Conservation (phyloP, 2,113 vertebrate species). For the Holacanthus passer region DNA sequence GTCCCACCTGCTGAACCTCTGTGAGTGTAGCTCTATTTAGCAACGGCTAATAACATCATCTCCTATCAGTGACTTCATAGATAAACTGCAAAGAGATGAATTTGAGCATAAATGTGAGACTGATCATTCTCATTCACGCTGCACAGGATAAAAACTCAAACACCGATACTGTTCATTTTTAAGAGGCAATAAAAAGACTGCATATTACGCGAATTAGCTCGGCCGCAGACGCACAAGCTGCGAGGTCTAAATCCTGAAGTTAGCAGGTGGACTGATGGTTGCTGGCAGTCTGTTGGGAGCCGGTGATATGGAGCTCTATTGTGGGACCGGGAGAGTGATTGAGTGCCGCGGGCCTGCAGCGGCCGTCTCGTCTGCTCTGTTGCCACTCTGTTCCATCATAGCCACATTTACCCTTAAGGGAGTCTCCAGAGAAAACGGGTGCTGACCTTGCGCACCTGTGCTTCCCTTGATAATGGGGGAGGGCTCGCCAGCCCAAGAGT, state of each 20-base stretch:
- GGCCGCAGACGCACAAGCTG: constrained; percentile 13
- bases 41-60: background rate
- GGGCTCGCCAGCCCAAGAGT: constrained; percentile 43
- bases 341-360: constrained; percentile 80
- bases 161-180: background rate
- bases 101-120: background rate
- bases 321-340: constrained; percentile 80
- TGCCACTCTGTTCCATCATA: constrained; percentile 83
- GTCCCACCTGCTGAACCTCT: background rate
- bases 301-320: constrained; percentile 54
- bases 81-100: background rate
- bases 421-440: constrained; percentile 65
- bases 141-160: background rate
- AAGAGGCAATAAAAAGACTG: background rate
- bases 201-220: background rate
- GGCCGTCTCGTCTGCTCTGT: constrained; percentile 80
- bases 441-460: constrained; percentile 80
- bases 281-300: constrained; percentile 62
- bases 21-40: background rate
- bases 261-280: constrained; percentile 54
- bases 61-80: constrained; percentile 3
- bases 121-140: background rate
- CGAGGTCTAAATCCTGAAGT: constrained; percentile 39
- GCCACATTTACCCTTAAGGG: constrained; percentile 76
- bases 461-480: constrained; percentile 50